These are phyloP conservation scores for Chrysochloris asiatica DNA, from an alignment of 2,113 vertebrate species.

Conservation along the genomic window DNA sequence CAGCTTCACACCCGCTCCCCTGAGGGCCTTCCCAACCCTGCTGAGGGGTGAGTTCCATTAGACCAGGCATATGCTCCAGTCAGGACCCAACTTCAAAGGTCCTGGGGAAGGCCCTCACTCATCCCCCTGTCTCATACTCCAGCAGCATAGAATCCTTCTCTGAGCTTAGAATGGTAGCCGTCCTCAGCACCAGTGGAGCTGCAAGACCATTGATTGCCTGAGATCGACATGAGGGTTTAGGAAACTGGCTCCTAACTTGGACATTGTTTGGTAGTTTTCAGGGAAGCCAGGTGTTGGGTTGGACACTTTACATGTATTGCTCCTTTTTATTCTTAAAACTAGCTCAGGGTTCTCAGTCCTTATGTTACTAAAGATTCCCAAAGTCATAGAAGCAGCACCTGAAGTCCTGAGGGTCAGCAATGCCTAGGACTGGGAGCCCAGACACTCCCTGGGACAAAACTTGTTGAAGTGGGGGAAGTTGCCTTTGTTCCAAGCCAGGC, in stretches of 20 bases:
- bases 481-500: not conserved
- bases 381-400: not conserved
- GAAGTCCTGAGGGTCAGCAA: not conserved
- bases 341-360: not conserved
- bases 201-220: not conserved
- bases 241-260: not conserved
- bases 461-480: not conserved
- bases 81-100: not conserved
- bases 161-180: not conserved
- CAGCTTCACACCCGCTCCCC: not conserved
- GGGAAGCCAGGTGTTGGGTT: not conserved
- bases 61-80: not conserved
- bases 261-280: not conserved
- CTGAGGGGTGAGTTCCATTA: too few relatives aligned
- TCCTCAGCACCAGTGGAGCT: not conserved
- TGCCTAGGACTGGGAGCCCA: not conserved
- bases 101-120: not conserved
- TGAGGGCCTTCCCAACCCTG: not conserved
- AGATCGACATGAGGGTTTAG: not conserved
- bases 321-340: constrained; percentile 16
- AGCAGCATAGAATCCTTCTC: not conserved
- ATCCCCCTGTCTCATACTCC: not conserved
- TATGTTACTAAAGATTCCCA: not conserved
- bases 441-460: not conserved
- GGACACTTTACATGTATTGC: not conserved